Conservation (phyloP, 2,113 vertebrate genomes). For the Sitta europaea region DNA sequence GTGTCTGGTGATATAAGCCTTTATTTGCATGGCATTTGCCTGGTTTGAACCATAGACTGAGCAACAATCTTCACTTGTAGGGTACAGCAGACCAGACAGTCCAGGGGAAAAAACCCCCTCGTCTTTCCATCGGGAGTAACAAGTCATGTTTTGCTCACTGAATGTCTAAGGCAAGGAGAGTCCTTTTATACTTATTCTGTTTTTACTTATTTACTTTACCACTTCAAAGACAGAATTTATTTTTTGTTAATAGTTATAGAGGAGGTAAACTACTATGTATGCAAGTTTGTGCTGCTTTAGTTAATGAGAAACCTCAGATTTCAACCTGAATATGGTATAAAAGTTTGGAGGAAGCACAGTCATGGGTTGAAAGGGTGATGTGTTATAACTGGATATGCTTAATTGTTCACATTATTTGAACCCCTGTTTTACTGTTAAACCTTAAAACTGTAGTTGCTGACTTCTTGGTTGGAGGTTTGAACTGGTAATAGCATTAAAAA, state of each 20-base stretch:
- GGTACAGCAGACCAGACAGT: background rate
- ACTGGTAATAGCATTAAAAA: background rate
- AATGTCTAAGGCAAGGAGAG: background rate
- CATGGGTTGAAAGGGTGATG: rapidly evolving
- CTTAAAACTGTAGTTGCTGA: background rate
- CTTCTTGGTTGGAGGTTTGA: background rate
- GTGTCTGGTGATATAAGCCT: background rate
- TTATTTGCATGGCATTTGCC: background rate
- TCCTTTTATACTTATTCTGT: background rate
- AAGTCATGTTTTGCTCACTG: background rate
- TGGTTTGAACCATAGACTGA: rapidly evolving
- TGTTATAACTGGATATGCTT: background rate
- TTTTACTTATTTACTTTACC: background rate
- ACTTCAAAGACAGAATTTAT: background rate
- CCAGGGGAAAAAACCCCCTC: background rate
- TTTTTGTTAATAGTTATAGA: background rate
- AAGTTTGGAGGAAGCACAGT: background rate
- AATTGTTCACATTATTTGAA: background rate
- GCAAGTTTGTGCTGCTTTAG: background rate
- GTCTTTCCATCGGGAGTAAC: background rate
- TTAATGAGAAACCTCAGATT: background rate
- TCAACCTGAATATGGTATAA: background rate
- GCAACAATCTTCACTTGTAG: background rate
- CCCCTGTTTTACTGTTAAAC: background rate
- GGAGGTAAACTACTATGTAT: background rate